These are phyloP conservation scores for Gadus macrocephalus DNA, from an alignment of 2,113 vertebrate species.

Conservation along the genomic window DNA sequence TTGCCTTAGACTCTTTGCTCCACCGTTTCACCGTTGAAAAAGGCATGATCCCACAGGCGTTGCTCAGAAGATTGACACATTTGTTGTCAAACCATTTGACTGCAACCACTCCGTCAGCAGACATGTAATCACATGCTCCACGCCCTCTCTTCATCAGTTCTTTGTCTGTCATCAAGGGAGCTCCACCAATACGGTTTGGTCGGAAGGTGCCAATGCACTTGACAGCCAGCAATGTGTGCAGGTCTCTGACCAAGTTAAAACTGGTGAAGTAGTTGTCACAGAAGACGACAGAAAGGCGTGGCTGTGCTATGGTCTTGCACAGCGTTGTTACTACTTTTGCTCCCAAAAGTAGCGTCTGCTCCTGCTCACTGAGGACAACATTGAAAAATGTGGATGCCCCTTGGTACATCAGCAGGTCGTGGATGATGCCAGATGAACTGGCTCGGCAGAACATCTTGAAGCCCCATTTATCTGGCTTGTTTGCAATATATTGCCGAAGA, in stretches of 20 bases:
- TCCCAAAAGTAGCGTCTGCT: conserved; percentile 14
- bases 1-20: conserved; percentile 18
- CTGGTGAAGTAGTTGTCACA: conserved; percentile 23
- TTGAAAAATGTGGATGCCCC: conserved; percentile 14
- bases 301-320: conserved; percentile 19
- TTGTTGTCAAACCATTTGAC: conserved; percentile 43
- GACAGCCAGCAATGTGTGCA: conserved; percentile 21
- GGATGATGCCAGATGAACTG: conserved; percentile 29
- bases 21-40: conserved; percentile 30
- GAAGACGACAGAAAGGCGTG: conserved; percentile 14
- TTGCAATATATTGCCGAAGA: conserved; percentile 14
- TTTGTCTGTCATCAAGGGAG: conserved; percentile 29
- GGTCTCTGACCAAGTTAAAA: conserved; percentile 32
- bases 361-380: conserved; percentile 14
- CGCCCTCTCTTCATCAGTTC: conserved; percentile 28
- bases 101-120: conserved; percentile 33
- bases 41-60: conserved; percentile 35
- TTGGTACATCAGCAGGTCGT: neutral
- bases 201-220: conserved; percentile 24
- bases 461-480: conserved; percentile 22
- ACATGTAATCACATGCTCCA: conserved; percentile 35
- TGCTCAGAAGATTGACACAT: conserved; percentile 40
- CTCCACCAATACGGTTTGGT: conserved; percentile 27
- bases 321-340: conserved; percentile 19
- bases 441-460: conserved; percentile 22